Base-by-base conservation (phyloP, 2,888 invertebrate genomes). In the Eulithis testata region DNA sequence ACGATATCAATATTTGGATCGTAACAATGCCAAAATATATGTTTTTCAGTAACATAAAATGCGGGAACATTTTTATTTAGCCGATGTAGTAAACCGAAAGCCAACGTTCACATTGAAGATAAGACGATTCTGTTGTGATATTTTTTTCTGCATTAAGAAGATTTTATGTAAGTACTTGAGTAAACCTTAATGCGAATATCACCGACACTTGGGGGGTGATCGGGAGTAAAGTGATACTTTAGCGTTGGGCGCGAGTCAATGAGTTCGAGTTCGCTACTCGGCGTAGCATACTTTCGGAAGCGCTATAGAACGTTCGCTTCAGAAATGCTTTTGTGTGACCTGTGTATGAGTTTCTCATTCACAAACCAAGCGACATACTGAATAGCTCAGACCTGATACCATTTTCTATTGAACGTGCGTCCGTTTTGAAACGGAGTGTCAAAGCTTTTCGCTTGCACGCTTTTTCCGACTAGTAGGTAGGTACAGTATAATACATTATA, bases 141-240 rank as follows among this genome's bases (percentile, higher is more conserved):
- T n/a, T 59, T 62, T 43, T 70, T 64, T 64, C 63, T 65, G 61
- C 21, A 61, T 67, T 67, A 59, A 37, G 47, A 31, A 54, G 60
- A 63, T 64, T 70, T 65, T 72, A 68, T 69, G 58, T 50, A 36
- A 63, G 55, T 31, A 31, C 55, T 69, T 43, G 37, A 64, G 60
- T 58, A 40, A 50, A 60, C 59, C 58, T 52, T 53, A 58, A 60
- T 62, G 58, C 59, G 47, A 62, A 55, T 65, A 63, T 66, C 61
- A 68, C 56, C n/a, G 66, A 52, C 52, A 64, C 60, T 70, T 61
- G 60, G 63, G 53, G 51, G 63, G 66, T 60, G 52, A 53, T 65
- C 47, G 40, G 49, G 43, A 62, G 61, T 49, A 58, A 65, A 68
- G 53, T 69, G 64, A 69, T 63, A 69, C 67, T 73, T 69, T 44